A percentile compares a stretch with the other conserved stretches of the same genome.
Conservation (phyloP, 2,888 invertebrate genomes). For the Anticlea derivata region DNA sequence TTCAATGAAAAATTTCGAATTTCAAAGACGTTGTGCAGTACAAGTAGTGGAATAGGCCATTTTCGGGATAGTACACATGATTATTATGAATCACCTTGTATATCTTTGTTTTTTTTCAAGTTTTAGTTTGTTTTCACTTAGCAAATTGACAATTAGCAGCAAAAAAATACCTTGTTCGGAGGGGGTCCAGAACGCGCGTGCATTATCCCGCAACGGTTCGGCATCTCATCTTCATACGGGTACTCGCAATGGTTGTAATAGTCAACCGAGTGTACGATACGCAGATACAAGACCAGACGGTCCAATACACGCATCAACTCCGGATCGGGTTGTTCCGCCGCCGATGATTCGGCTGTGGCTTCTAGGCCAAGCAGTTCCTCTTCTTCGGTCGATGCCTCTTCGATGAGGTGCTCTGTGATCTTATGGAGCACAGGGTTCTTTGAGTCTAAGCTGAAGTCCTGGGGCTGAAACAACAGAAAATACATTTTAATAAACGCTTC, state of each 20-base stretch:
- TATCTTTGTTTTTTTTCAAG: too few species aligned
- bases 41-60: too few species aligned
- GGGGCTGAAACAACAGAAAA: slow-evolving; percentile 18
- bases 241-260: slow-evolving; percentile 99
- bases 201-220: slow-evolving; percentile 98
- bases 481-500: not conserved
- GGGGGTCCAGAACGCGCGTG: slow-evolving; percentile 97
- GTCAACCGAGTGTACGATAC: slow-evolving; percentile 99
- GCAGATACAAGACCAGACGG: slow-evolving; percentile 94
- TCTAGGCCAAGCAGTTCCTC: slow-evolving; percentile 93
- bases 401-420: slow-evolving; percentile 98
- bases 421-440: slow-evolving; percentile 97
- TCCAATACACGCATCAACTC: slow-evolving; percentile 87
- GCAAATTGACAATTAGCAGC: too few species aligned
- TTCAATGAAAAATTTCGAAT: too few species aligned
- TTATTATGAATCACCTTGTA: too few species aligned
- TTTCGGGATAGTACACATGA: too few species aligned
- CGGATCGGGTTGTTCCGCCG: slow-evolving; percentile 64
- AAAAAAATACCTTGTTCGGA: slow-evolving; percentile 90
- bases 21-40: too few species aligned
- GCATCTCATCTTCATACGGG: slow-evolving; percentile 99
- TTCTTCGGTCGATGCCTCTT: slow-evolving; percentile 99
- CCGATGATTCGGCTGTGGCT: slow-evolving; percentile 56
- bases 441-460: slow-evolving; percentile 87
- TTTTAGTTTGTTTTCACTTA: too few species aligned